phyloP scores from a whole-genome alignment of 1,140 invertebrate species.

The Reticulitermes speratus region DNA sequence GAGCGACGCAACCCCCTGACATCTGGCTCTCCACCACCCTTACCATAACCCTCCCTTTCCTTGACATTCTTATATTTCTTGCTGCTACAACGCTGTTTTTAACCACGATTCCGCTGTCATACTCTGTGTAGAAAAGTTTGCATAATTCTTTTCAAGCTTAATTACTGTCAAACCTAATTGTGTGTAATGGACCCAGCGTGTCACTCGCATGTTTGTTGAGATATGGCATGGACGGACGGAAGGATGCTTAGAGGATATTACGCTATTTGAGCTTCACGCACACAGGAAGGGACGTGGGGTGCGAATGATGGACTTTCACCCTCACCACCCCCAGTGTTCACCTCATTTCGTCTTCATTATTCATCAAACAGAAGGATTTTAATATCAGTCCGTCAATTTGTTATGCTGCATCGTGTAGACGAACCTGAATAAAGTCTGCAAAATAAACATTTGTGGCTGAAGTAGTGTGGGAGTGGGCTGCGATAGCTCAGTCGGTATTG shows the following conservation, averaged over 20 bases:
- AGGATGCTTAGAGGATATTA: neutral
- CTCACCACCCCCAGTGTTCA: neutral
- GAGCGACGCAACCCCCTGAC: neutral
- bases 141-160: constrained; percentile 32
- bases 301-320: neutral
- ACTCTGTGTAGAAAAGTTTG: constrained; percentile 18
- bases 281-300: neutral
- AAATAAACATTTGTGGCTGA: too few species aligned
- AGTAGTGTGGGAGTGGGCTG: too few species aligned
- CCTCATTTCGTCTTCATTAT: neutral
- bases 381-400: neutral
- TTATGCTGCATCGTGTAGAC: too few species aligned
- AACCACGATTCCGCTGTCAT: neutral
- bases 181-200: neutral
- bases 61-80: constrained; percentile 8
- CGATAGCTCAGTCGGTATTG: too few species aligned
- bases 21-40: constrained; percentile 16
- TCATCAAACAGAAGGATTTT: neutral
- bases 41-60: neutral
- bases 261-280: neutral
- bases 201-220: neutral
- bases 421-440: too few species aligned
- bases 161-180: constrained; percentile 34
- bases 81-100: neutral
- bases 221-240: neutral